A percentile compares a stretch with the other conserved stretches of the same genome.
Evolutionary conservation across 2,113 vertebrate species (phyloP).

Genomic region (Polypterus senegalus): DNA sequence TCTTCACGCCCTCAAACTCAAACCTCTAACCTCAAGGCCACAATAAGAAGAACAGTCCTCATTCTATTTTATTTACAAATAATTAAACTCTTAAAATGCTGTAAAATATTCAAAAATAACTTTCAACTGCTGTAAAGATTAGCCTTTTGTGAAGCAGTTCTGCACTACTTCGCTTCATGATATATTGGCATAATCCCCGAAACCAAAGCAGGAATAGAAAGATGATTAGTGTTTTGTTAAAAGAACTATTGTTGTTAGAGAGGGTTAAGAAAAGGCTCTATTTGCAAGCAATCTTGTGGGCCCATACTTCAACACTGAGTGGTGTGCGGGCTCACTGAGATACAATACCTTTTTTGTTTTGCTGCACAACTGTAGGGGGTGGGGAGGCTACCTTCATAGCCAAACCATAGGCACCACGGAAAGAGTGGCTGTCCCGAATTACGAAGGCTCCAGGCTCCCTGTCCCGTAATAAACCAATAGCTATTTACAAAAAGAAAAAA

Average conservation of each 20-base stretch:
- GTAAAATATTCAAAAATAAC: no score
- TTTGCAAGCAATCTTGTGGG: neutral
- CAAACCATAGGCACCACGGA: slow-evolving; percentile 84
- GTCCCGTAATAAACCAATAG: slow-evolving; percentile 78
- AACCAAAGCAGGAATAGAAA: no score
- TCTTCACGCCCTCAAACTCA: no score
- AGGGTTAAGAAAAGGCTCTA: neutral
- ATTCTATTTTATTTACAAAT: no score
- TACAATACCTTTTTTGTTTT: slow-evolving; percentile 84
- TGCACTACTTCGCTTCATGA: no score
- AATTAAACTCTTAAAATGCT: no score
- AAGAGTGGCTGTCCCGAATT: slow-evolving; percentile 94
- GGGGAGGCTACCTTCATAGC: slow-evolving; percentile 94
- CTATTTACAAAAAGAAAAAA: slow-evolving; percentile 35
- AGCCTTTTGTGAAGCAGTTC: no score
- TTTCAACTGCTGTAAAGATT: no score
- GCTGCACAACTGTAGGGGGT: slow-evolving; percentile 68
- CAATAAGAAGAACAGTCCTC: no score
- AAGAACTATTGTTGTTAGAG: neutral
- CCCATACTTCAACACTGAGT: neutral
- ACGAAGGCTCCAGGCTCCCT: slow-evolving; percentile 86
- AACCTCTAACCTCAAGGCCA: no score
- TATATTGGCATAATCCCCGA: no score
- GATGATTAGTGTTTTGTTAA: no score
- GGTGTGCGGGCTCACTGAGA: neutral